Evolutionary conservation across 2,888 invertebrate genomes (phyloP), one percentile per base, ranked within the genome.

Genomic region (Drosophila basisetae): DNA sequence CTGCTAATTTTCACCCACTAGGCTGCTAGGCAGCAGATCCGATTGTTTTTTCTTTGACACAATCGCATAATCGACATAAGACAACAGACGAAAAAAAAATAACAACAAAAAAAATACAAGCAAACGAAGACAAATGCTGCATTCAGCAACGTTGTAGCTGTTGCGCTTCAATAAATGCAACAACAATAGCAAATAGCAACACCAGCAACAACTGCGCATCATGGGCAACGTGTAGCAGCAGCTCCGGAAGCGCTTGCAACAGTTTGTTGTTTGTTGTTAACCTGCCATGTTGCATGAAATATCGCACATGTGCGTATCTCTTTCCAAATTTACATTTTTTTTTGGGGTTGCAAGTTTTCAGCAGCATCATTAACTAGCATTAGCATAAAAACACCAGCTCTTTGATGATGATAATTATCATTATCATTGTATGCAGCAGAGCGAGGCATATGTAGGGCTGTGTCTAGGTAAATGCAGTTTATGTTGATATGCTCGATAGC

Each of bases 141-240:
- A 80, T 76, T 76, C 77, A 76, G 43, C 65, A 49, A 50, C 11
- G 66, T 43, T 76, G 63, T 66, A 73, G 70, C 64, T 66, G 80
- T 76, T 71, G 69, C 73, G 90, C 87, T 82, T 90, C 89, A 89
- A 87, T 89, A 89, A 83, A 52, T 76, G 58, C 72, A 68, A 66
- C 68, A 75, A 73, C 71, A 67, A 60, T 56, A 41, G 16, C 9
- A 25, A 25, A 16, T 47, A 47, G 53, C 68, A 61, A 56, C 62
- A 64, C n/a, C 37, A 47, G 43, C 52, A 71, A 56, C 71, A 65
- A 37, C 58, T 54, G 66, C 64, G 50, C 76, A 73, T 73, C 74
- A 67, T 80, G 37, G 66, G 56, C 65, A 76, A 72, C 75, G 50
- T 80, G 68, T 74, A 35, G 25, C 35, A 37, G 16, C 54, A 56